Conservation (phyloP, 37 sponge, comb jelly and placozoan genomes). For the Dysidea cf. avara region DNA sequence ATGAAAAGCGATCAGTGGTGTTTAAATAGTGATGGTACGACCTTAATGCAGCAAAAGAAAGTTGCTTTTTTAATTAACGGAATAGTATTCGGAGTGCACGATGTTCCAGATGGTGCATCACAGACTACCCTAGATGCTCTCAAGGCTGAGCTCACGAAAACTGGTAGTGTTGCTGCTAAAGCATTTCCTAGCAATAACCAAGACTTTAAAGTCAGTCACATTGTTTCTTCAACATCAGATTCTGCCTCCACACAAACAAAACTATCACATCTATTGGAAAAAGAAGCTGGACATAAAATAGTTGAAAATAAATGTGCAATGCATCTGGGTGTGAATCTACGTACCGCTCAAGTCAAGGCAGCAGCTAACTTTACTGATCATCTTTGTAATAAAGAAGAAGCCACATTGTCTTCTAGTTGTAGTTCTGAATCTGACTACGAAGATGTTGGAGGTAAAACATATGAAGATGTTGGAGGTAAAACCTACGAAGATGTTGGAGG, state of each 20-base stretch:
- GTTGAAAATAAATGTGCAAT: too few relatives aligned
- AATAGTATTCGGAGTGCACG: conserved; percentile 4
- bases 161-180: too few relatives aligned
- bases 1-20: not conserved
- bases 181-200: not conserved
- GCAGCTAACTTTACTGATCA: not conserved
- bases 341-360: conserved; percentile 15
- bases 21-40: conserved; percentile 26
- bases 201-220: too few relatives aligned
- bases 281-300: not conserved
- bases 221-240: conserved; percentile 29
- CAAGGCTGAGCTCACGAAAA: not conserved
- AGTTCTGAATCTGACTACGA: not conserved
- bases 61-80: not conserved
- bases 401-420: not conserved
- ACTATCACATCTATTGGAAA: conserved; percentile 3
- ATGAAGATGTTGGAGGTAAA: too few relatives aligned
- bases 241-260: conserved; percentile 16
- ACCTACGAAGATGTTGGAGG: too few relatives aligned
- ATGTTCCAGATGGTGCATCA: conserved; percentile 17
- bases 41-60: conserved; percentile 16
- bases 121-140: not conserved
- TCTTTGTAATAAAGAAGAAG: not conserved
- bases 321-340: conserved; percentile 33
- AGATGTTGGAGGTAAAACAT: too few relatives aligned